Evolutionary conservation across 2,113 vertebrate species (phyloP).

Genomic region (Seriola quinqueradiata): DNA sequence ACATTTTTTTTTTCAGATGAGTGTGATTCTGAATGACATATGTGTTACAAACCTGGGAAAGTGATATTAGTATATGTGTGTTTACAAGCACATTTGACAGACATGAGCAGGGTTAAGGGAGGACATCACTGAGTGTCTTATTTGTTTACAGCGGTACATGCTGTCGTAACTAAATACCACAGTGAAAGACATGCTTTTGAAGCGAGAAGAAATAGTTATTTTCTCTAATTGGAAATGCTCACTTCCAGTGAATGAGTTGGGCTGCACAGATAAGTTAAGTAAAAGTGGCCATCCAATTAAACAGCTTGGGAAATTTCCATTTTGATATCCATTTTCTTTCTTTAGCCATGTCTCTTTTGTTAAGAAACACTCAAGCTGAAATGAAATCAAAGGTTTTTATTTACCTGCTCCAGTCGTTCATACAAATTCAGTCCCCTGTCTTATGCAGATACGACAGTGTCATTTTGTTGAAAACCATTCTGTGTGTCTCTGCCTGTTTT

Average conservation of each 20-base stretch:
- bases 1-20: constrained; percentile 26
- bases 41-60: constrained; percentile 46
- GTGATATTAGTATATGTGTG: constrained; percentile 13
- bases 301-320: constrained; percentile 80
- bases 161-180: constrained; percentile 64
- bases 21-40: constrained; percentile 48
- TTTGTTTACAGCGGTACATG: constrained; percentile 71
- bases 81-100: constrained; percentile 38
- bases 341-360: constrained; percentile 82
- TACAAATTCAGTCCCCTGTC: constrained; percentile 78
- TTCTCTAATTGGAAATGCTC: constrained; percentile 80
- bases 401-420: constrained; percentile 80
- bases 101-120: constrained; percentile 43
- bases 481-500: constrained; percentile 75
- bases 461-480: constrained; percentile 73
- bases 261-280: constrained; percentile 81
- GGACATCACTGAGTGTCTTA: constrained; percentile 13
- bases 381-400: constrained; percentile 86
- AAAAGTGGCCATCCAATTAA: constrained; percentile 87
- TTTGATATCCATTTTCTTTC: constrained; percentile 76
- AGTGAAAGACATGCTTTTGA: constrained; percentile 70
- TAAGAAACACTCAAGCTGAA: constrained; percentile 81
- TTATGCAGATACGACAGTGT: constrained; percentile 83
- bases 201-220: constrained; percentile 69
- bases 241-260: constrained; percentile 74